Base-by-base conservation (phyloP, 1,140 invertebrate species). In the Andricus grossulariae region DNA sequence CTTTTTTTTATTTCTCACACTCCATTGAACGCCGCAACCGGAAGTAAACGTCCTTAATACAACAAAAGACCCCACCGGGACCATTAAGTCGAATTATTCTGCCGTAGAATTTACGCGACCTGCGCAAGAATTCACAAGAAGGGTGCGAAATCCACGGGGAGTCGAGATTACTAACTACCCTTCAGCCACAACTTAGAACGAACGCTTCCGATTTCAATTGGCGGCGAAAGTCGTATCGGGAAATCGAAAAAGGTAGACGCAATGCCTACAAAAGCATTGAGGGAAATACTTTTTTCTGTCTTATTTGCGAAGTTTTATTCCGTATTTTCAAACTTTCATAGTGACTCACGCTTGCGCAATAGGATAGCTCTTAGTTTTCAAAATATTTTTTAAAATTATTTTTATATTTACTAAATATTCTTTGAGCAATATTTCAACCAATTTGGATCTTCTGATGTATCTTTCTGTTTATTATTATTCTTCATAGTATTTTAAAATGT, bases 81-180 rank as follows among this genome's bases (percentile, higher is more conserved):
- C 60, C 60, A 66, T 66, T 66, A 66, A 66, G 60, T 66, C 60
- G 25, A 66, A 66, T 66, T 66, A 66, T 66, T 39, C 60, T 66
- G 60, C 60, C 60, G 60, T 66, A 66, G 60, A 66, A 66, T 66
- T 66, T 66, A 66, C 60, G 60, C 60, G 60, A 66, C 60, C 39
- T 25, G 60, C 25, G 60, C 60, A 66, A 66, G 60, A 66, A 66
- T 66, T 66, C 60, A 66, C 60, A 66, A 66, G 60, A n/a, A 66
- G 60, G 25, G 60, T 66, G 60, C 39, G 60, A 66, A 66, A 66
- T 45, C 25, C 60, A 25, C 60, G 16, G 60, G 60, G 60, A 25
- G 32, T 39, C 25, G 60, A 66, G 60, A 66, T 66, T 66, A 66
- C 60, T 66, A 66, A 66, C 60, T 66, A 66, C 60, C 60, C 60